Evolutionary conservation across 2,888 invertebrate species (phyloP).

Genomic region (Heliconius aoede): DNA sequence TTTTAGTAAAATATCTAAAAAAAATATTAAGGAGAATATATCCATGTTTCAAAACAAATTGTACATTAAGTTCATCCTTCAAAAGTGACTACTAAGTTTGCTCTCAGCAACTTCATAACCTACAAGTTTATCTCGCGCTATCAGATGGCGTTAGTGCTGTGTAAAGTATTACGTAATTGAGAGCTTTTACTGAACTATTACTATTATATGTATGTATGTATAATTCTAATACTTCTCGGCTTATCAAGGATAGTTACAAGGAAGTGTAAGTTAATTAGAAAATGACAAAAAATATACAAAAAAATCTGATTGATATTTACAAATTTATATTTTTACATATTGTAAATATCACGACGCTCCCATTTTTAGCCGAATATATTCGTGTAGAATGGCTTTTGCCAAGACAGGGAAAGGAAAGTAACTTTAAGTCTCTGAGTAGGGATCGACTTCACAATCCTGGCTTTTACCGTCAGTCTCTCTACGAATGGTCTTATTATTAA

Average conservation of each 20-base stretch:
- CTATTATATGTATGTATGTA: too few species aligned
- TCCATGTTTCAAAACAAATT: slow-evolving; percentile 13
- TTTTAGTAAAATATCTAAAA: background rate
- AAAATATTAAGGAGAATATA: background rate
- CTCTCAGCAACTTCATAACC: slow-evolving; percentile 30
- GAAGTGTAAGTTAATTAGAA: background rate
- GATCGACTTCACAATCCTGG: background rate
- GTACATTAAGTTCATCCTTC: slow-evolving; percentile 15
- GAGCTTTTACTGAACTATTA: background rate
- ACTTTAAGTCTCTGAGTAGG: too few species aligned
- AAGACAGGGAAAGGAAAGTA: too few species aligned
- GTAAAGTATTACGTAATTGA: background rate
- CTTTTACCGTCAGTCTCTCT: background rate
- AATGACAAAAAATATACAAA: background rate
- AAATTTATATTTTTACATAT: too few species aligned
- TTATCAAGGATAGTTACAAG: background rate
- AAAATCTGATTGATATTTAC: background rate
- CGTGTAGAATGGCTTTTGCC: too few species aligned
- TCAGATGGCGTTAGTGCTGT: slow-evolving; percentile 26
- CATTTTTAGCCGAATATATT: too few species aligned
- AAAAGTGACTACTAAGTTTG: slow-evolving; percentile 27
- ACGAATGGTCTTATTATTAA: background rate
- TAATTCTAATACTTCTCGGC: background rate
- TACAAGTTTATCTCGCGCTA: slow-evolving; percentile 29
- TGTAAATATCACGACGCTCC: too few species aligned